Evolutionary conservation across 2,797 vertebrate species (phyloP).

Genomic region (Halcyon chelicuti): DNA sequence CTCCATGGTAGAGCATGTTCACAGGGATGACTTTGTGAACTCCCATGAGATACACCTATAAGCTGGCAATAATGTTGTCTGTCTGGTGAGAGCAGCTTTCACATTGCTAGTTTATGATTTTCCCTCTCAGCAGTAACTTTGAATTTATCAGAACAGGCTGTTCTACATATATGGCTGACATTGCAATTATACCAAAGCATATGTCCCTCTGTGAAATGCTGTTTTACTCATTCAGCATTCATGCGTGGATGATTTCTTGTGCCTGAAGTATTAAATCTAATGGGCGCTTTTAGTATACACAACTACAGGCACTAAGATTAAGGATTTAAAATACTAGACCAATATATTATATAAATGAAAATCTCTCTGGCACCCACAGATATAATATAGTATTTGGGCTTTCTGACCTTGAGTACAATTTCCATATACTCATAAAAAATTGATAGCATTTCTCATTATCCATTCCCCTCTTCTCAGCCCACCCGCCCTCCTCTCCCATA

Average conservation of each 20-base stretch:
- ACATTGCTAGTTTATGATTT: background rate
- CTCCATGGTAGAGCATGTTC: rapidly evolving
- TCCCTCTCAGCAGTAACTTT: slow-evolving; percentile 8
- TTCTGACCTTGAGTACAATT: slow-evolving; percentile 75
- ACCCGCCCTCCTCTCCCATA: background rate
- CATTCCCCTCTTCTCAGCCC: slow-evolving; percentile 36
- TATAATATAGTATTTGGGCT: slow-evolving; percentile 64
- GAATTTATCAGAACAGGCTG: slow-evolving; percentile 37
- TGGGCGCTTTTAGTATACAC: slow-evolving; percentile 44
- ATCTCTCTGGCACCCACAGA: slow-evolving; percentile 39
- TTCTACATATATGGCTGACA: slow-evolving; percentile 25
- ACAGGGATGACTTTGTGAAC: background rate
- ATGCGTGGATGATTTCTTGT: slow-evolving; percentile 27
- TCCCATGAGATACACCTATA: background rate
- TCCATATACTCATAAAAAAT: slow-evolving; percentile 74
- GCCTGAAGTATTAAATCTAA: slow-evolving; percentile 57
- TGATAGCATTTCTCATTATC: slow-evolving; percentile 61
- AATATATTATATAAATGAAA: slow-evolving; percentile 69
- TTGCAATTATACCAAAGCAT: slow-evolving; percentile 37
- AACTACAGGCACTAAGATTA: slow-evolving; percentile 50
- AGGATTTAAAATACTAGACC: slow-evolving; percentile 67
- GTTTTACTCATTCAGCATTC: slow-evolving; percentile 48
- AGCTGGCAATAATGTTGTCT: background rate
- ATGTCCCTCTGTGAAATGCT: slow-evolving; percentile 30
- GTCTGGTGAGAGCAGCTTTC: background rate